Conservation (phyloP, 2,113 vertebrate species). For the Hemiscyllium ocellatum region DNA sequence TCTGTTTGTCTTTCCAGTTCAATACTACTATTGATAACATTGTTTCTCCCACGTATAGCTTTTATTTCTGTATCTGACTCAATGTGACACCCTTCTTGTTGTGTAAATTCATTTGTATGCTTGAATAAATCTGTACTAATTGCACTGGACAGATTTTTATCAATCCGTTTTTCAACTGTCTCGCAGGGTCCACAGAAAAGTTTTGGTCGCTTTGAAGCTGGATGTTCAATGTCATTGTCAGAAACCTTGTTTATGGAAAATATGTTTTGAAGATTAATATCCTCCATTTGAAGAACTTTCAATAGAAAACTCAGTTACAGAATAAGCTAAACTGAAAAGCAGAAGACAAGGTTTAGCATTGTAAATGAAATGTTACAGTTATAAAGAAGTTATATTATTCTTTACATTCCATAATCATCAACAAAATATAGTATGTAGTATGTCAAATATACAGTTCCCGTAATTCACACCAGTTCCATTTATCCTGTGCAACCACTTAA, state of each 20-base stretch:
- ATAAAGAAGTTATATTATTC: neutral
- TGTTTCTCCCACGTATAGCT: neutral
- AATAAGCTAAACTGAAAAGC: constrained; percentile 12
- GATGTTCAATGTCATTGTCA: constrained; percentile 5
- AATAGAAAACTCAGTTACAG: neutral
- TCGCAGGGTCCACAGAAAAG: neutral
- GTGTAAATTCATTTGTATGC: constrained; percentile 19
- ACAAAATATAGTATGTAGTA: neutral
- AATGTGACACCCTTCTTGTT: neutral
- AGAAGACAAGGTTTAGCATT: neutral
- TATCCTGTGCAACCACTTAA: neutral
- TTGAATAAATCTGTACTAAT: neutral
- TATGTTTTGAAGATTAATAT: neutral
- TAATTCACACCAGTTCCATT: neutral
- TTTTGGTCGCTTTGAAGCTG: constrained; percentile 25
- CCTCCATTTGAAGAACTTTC: neutral
- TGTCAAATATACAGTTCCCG: neutral
- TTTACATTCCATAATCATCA: neutral
- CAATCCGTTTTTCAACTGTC: neutral
- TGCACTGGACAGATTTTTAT: neutral
- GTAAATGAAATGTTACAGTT: neutral
- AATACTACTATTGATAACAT: neutral
- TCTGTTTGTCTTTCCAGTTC: neutral
- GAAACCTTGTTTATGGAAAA: neutral
- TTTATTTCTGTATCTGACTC: neutral